Evolutionary conservation across 2,797 vertebrate genomes (phyloP).

Genomic region (Falco peregrinus): DNA sequence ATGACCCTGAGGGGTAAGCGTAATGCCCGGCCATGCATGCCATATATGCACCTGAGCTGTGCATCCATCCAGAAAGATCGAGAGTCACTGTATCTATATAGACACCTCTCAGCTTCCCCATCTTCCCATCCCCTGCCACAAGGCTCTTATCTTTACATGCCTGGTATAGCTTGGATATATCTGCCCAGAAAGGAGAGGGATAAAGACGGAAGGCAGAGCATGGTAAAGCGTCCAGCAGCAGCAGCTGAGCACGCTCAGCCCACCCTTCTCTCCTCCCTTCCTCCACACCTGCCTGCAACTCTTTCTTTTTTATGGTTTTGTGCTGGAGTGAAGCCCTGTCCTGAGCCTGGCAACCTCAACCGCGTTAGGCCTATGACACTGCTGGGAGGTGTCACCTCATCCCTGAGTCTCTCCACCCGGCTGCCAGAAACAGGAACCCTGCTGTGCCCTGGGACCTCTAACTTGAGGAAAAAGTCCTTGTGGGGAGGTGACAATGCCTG

Average conservation of each 20-base stretch:
- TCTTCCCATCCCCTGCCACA: not conserved
- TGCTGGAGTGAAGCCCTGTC: not conserved
- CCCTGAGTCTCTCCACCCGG: not conserved
- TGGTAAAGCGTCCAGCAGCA: not conserved
- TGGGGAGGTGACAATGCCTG: rapidly evolving
- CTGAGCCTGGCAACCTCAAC: not conserved
- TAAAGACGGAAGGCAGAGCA: not conserved
- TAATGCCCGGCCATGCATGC: not conserved
- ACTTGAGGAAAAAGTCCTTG: not conserved
- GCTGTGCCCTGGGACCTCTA: not conserved
- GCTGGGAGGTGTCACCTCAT: not conserved
- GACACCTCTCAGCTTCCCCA: not conserved
- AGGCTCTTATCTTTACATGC: not conserved
- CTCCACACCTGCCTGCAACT: not conserved
- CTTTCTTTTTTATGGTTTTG: not conserved
- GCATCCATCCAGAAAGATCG: not conserved
- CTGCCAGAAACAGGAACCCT: not conserved
- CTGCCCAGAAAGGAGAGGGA: not conserved
- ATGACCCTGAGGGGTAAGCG: not conserved
- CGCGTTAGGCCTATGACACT: not conserved
- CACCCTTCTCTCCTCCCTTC: not conserved
- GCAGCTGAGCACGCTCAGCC: not conserved
- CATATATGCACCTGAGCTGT: not conserved
- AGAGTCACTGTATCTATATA: not conserved
- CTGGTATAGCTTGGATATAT: not conserved